Percentiles rank a stretch among this genome's conserved stretches.
Conservation (phyloP, 2,113 vertebrate genomes). For the Hydrochoerus hydrochaeris region DNA sequence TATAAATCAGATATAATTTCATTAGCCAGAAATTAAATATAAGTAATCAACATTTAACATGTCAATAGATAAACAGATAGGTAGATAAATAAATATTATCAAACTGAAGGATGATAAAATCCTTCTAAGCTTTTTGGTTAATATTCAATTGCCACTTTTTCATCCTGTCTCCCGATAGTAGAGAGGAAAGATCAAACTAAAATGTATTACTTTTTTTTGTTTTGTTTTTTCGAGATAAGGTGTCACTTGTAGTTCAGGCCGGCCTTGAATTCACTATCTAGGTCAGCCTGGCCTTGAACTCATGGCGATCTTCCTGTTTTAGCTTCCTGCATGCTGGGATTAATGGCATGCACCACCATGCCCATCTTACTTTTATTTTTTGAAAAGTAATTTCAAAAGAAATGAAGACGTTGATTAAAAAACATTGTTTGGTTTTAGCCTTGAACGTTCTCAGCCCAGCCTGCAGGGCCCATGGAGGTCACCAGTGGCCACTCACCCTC, state of each 20-base stretch:
- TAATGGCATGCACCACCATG: background rate
- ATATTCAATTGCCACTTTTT: background rate
- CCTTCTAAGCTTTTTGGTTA: slow-evolving; percentile 20
- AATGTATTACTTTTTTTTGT: background rate
- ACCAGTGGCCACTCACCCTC: no score
- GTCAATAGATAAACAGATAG: background rate
- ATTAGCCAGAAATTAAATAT: slow-evolving; percentile 21
- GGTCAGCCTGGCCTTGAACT: background rate
- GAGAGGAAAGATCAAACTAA: slow-evolving; percentile 41
- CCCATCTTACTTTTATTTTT: background rate
- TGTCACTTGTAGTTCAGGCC: background rate
- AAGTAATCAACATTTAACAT: slow-evolving; percentile 27
- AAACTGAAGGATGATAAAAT: slow-evolving; percentile 28
- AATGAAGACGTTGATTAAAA: background rate
- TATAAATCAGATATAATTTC: background rate
- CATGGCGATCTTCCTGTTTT: background rate
- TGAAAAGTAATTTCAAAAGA: background rate
- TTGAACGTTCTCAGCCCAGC: background rate
- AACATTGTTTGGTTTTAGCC: background rate
- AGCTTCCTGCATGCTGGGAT: background rate
- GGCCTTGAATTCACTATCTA: background rate
- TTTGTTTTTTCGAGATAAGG: no score
- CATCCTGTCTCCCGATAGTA: background rate
- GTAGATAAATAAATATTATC: background rate
- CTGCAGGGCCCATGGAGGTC: no score